These are phyloP conservation scores for Addax nasomaculatus DNA, from an alignment of 2,113 vertebrate species.

Conservation along the genomic window DNA sequence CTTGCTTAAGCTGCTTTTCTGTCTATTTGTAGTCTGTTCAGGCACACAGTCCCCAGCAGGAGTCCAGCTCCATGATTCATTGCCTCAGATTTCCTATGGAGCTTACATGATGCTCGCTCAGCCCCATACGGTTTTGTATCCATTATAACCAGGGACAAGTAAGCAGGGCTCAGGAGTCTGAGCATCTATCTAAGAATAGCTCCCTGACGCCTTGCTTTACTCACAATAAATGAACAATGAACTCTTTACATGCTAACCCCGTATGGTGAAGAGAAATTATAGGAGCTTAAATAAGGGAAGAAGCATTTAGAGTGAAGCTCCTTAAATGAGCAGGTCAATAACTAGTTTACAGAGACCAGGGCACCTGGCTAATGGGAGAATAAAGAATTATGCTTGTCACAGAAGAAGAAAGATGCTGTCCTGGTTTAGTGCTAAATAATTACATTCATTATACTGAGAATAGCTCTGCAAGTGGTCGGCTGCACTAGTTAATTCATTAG, in stretches of 20 bases:
- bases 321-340: slow-evolving; percentile 85
- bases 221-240: slow-evolving; percentile 81
- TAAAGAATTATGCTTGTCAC: slow-evolving; percentile 86
- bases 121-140: slow-evolving; percentile 85
- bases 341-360: slow-evolving; percentile 84
- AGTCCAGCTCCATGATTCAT: slow-evolving; percentile 83
- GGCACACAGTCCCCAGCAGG: slow-evolving; percentile 82
- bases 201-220: slow-evolving; percentile 75
- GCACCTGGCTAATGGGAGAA: slow-evolving; percentile 83
- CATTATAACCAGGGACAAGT: slow-evolving; percentile 83
- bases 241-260: slow-evolving; percentile 75
- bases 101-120: slow-evolving; percentile 85
- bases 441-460: slow-evolving; percentile 83
- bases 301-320: slow-evolving; percentile 79
- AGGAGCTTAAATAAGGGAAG: slow-evolving; percentile 84
- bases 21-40: slow-evolving; percentile 84
- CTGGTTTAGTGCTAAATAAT: slow-evolving; percentile 84
- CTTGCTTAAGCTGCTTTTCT: slow-evolving; percentile 81
- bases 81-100: slow-evolving; percentile 84
- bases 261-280: slow-evolving; percentile 75
- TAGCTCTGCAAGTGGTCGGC: slow-evolving; percentile 81
- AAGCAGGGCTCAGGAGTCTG: slow-evolving; percentile 79
- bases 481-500: slow-evolving; percentile 85
- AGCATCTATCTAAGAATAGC: slow-evolving; percentile 81
- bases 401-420: slow-evolving; percentile 79